Percentiles rank a stretch among this genome's conserved stretches.
phyloP scores from a whole-genome alignment of 2,797 vertebrate species.

The Scleropages formosus region DNA sequence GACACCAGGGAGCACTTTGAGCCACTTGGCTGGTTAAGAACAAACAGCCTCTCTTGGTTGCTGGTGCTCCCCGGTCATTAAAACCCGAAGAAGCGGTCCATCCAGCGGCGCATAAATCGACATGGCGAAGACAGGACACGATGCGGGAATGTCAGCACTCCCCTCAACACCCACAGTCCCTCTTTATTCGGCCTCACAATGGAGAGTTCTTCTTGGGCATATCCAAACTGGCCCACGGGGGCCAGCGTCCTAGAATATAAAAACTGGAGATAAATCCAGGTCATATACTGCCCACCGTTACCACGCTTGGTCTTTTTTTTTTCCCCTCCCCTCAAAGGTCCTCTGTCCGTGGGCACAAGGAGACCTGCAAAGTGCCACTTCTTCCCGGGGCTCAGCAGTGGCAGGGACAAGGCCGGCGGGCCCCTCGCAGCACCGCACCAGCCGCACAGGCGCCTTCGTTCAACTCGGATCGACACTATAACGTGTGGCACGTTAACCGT shows the following conservation, averaged over 20 bases:
- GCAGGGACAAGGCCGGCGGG: background rate
- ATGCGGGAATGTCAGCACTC: background rate
- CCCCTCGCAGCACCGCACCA: background rate
- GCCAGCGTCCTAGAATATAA: background rate
- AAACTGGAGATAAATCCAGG: background rate
- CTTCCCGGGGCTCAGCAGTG: constrained; percentile 5
- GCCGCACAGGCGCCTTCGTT: background rate
- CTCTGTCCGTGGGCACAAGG: background rate
- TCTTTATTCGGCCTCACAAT: constrained; percentile 7
- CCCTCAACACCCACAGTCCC: background rate
- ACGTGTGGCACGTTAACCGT: background rate
- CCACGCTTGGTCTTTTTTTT: background rate
- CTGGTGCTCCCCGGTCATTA: background rate
- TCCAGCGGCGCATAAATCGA: background rate
- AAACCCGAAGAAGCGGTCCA: background rate
- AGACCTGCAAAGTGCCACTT: constrained; percentile 4
- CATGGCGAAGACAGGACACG: background rate
- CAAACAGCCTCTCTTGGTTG: background rate
- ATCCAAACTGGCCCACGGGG: background rate
- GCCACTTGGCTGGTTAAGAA: background rate
- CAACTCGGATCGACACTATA: background rate
- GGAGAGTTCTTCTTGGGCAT: background rate
- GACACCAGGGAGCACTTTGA: background rate
- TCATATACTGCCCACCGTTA: background rate
- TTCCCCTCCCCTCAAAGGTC: constrained; percentile 1